Evolutionary conservation across 2,113 vertebrate genomes (phyloP), one percentile per base, ranked within the genome.

Genomic region (Trichechus manatus): DNA sequence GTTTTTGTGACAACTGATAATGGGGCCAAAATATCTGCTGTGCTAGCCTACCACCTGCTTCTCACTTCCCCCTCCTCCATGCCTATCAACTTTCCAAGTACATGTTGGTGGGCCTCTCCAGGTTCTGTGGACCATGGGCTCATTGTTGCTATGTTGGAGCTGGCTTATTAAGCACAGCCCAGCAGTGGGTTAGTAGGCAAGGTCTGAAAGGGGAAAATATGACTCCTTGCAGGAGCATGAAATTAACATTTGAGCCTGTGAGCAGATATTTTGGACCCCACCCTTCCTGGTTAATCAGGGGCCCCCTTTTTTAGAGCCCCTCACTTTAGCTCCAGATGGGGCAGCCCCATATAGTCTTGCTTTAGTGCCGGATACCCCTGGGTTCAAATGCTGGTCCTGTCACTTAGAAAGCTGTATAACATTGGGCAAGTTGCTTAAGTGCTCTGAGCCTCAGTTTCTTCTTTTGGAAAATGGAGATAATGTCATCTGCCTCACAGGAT

Each of bases 1-100:
- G 89, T 96, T 96, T 97, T 95, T 80, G 91, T 97, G 91, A 89
- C 68, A 97, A 72, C 75, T 80, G 83, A 94, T 85, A 64, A 64
- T 0, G 5, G 10, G 29, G 87, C 79, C 75, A 95, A 87, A 98
- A 95, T 96, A 93, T 77, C 68, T 80, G 72, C 61, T 47, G 25
- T 20, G 36, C n/a, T 86, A 93, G 68, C 78, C 81, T 68, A 91
- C 85, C 82, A 83, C 81, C 93, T 97, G 95, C 27, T 83, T 97
- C 74, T 93, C 1, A 11, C 63, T 84, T 95, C 64, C 31, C 42
- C 77, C 50, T 64, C 27, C 78, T 92, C 85, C 68, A 19, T 0
- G 11, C 83, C 85, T 95, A 25, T 78, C 78, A 94, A 3, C 47
- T 96, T 97, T 91, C 64, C 53, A 89, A 97, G 72, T 72, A 29